These are phyloP conservation scores for Onychostruthus taczanowskii DNA, from an alignment of 2,113 vertebrate genomes.

Conservation along the genomic window DNA sequence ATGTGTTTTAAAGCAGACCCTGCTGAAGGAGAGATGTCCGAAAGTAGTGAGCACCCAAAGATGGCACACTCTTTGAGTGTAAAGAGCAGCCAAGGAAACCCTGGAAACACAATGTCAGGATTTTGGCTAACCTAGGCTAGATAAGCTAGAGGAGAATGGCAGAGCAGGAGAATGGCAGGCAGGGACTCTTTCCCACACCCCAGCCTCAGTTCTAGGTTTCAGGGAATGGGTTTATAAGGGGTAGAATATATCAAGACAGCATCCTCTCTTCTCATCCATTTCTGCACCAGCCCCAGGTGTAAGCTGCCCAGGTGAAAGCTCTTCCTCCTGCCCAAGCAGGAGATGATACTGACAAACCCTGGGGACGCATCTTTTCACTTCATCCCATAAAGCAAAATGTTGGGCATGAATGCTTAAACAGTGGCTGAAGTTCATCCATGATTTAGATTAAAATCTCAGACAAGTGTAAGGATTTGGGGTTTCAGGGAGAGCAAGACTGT, in stretches of 20 bases:
- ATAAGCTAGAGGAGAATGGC: not conserved
- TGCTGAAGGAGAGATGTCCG: not conserved
- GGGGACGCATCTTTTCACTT: not conserved
- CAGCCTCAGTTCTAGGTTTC: not conserved
- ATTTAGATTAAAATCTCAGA: not conserved
- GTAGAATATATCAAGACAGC: not conserved
- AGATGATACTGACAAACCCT: not conserved
- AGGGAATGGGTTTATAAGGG: not conserved
- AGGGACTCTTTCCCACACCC: not conserved
- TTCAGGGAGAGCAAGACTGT: not conserved
- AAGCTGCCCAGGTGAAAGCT: not conserved
- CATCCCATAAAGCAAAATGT: not conserved
- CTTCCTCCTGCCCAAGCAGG: not conserved
- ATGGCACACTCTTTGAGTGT: not conserved
- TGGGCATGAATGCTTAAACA: not conserved
- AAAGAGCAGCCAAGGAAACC: not conserved
- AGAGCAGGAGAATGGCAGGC: not conserved
- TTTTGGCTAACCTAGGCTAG: not conserved
- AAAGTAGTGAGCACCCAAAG: not conserved
- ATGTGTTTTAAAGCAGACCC: not conserved
- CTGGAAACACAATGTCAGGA: fast-evolving
- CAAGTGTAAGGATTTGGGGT: not conserved
- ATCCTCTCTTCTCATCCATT: not conserved
- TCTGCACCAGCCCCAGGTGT: not conserved
- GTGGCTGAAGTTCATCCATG: not conserved